phyloP scores from a whole-genome alignment of 1,140 invertebrate genomes.

The Probaryconus sp. region DNA sequence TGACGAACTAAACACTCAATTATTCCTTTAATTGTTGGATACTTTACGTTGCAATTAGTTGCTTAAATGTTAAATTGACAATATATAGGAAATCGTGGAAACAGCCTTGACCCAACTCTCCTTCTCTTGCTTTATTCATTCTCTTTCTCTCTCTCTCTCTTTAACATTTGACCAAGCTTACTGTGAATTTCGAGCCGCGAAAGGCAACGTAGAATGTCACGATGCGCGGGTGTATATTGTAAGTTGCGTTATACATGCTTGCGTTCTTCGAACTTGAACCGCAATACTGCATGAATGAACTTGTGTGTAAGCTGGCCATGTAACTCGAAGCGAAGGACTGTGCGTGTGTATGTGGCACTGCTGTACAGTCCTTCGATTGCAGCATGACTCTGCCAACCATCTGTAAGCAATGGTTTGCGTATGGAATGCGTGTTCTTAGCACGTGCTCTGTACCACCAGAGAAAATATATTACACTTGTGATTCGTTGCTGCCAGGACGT shows the following conservation, averaged over 20 bases:
- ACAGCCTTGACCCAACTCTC: too few relatives aligned
- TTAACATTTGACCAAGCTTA: too few relatives aligned
- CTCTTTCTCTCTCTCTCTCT: too few relatives aligned
- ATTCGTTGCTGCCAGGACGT: slow-evolving; percentile 40
- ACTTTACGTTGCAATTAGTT: slow-evolving; percentile 12
- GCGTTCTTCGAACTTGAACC: slow-evolving; percentile 59
- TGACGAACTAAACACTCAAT: slow-evolving; percentile 13
- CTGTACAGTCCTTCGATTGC: slow-evolving; percentile 33
- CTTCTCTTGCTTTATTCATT: too few relatives aligned
- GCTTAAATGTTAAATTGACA: not conserved
- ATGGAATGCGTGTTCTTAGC: slow-evolving; percentile 65
- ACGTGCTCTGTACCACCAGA: slow-evolving; percentile 61
- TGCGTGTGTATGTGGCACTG: slow-evolving; percentile 42
- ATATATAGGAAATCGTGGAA: too few relatives aligned
- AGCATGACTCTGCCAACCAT: slow-evolving; percentile 60
- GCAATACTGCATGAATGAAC: slow-evolving; percentile 62
- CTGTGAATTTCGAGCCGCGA: too few relatives aligned
- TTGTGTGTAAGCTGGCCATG: slow-evolving; percentile 43
- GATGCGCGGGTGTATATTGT: slow-evolving; percentile 46
- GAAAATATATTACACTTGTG: slow-evolving; percentile 53
- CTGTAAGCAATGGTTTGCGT: slow-evolving; percentile 62
- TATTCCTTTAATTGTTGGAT: not conserved
- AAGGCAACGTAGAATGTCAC: too few relatives aligned
- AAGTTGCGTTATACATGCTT: slow-evolving; percentile 44
- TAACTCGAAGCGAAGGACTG: slow-evolving; percentile 45